These are phyloP conservation scores for Zaprionus nigranus DNA, from an alignment of 1,140 invertebrate genomes.

Conservation along the genomic window DNA sequence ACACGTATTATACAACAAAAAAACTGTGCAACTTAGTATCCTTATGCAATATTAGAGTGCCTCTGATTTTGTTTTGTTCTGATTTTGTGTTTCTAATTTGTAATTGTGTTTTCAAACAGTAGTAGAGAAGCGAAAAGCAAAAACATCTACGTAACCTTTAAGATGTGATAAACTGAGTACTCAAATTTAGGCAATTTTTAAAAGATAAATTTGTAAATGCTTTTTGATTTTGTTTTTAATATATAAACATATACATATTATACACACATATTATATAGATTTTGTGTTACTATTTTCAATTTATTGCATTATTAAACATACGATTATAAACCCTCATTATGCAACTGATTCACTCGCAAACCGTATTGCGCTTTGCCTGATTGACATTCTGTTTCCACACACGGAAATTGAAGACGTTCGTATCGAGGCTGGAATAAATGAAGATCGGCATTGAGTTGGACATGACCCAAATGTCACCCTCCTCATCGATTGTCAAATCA, in stretches of 20 bases:
- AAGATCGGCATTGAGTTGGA: constrained; percentile 87
- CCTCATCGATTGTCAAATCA: constrained; percentile 84
- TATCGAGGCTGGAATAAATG: constrained; percentile 86
- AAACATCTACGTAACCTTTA: constrained; percentile 70
- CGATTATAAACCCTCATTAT: constrained; percentile 46
- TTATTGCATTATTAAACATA: constrained; percentile 43
- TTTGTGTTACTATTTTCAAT: constrained; percentile 63
- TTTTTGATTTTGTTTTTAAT: constrained; percentile 71
- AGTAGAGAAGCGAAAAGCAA: constrained; percentile 40
- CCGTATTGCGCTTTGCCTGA: constrained; percentile 65
- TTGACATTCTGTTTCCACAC: constrained; percentile 84
- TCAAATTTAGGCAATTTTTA: constrained; percentile 81
- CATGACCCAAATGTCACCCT: constrained; percentile 87
- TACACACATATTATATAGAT: constrained; percentile 34
- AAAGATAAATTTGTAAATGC: constrained; percentile 73
- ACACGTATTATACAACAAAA: constrained; percentile 51
- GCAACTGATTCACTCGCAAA: constrained; percentile 72
- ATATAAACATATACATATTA: not conserved
- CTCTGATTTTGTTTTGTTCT: constrained; percentile 73
- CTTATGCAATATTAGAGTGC: constrained; percentile 84
- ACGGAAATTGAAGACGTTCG: constrained; percentile 86
- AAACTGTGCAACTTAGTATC: constrained; percentile 80
- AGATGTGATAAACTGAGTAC: constrained; percentile 79
- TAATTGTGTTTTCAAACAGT: constrained; percentile 48
- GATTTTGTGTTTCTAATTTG: constrained; percentile 45